Conservation (phyloP, 2,888 invertebrate species). For the Epinotia brunnichana region DNA sequence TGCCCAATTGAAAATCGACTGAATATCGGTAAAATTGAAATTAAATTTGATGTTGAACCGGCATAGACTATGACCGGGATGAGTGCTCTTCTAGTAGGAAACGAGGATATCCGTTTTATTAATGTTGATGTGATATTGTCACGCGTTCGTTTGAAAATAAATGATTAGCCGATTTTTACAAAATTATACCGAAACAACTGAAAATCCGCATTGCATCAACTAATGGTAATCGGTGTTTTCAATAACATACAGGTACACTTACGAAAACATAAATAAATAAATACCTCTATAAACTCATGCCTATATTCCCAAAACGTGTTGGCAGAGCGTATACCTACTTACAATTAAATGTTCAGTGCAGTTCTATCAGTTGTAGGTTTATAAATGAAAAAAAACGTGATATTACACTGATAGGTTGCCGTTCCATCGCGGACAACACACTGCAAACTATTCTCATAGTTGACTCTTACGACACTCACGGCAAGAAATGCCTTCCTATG, state of each 20-base stretch:
- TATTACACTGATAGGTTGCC: too few species aligned
- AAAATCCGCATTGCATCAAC: not conserved
- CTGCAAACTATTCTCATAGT: too few species aligned
- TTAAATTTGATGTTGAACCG: slow-evolving; percentile 15
- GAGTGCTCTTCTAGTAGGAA: not conserved
- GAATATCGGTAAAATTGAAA: slow-evolving; percentile 23
- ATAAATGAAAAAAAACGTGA: too few species aligned
- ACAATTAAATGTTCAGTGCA: too few species aligned
- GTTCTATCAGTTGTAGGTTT: too few species aligned
- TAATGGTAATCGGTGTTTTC: not conserved
- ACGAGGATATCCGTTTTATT: not conserved
- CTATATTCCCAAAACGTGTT: not conserved
- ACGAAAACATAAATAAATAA: too few species aligned
- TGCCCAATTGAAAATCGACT: slow-evolving; percentile 18
- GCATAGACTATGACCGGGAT: not conserved
- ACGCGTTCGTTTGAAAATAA: not conserved
- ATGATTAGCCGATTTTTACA: too few species aligned
- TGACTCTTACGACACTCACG: too few species aligned
- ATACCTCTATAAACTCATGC: too few species aligned
- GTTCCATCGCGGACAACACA: too few species aligned
- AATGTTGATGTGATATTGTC: not conserved
- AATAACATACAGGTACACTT: not conserved
- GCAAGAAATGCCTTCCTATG: too few species aligned
- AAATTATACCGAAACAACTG: not conserved
- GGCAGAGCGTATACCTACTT: not conserved